phyloP scores from a whole-genome alignment of 2,888 invertebrate species.

The Epinotia ramella region DNA sequence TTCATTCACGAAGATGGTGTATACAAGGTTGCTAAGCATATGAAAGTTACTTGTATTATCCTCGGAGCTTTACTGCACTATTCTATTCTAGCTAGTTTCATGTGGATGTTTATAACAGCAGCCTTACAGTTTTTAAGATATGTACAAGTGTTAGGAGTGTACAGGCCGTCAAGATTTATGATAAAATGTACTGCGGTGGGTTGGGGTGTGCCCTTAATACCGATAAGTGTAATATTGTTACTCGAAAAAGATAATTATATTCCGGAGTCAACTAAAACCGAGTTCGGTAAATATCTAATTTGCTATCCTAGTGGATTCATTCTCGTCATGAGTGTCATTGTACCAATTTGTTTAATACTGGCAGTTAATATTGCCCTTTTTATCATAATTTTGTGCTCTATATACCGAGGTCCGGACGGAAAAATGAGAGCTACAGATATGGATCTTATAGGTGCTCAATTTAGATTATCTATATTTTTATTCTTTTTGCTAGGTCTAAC shows the following conservation, averaged over 20 bases:
- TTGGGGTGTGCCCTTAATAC: conserved; percentile 87
- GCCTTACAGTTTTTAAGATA: conserved; percentile 88
- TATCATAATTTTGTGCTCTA: conserved; percentile 81
- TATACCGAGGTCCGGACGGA: conserved; percentile 80
- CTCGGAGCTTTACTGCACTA: conserved; percentile 88
- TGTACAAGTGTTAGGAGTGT: conserved; percentile 87
- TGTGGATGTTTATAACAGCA: conserved; percentile 90
- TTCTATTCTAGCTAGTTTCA: conserved; percentile 88
- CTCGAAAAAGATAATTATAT: conserved; percentile 79
- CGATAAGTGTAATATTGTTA: conserved; percentile 78
- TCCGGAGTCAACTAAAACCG: conserved; percentile 56
- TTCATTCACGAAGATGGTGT: conserved; percentile 59
- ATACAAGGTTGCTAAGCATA: conserved; percentile 57
- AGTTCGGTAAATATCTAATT: conserved; percentile 59
- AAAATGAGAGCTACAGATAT: conserved; percentile 75
- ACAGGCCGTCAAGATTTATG: conserved; percentile 86
- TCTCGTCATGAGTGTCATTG: conserved; percentile 78
- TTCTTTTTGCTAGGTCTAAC: conserved; percentile 86
- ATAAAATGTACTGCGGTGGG: conserved; percentile 86
- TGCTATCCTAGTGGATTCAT: conserved; percentile 84
- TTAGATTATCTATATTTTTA: conserved; percentile 84
- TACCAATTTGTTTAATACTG: conserved; percentile 83
- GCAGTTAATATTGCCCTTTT: conserved; percentile 83
- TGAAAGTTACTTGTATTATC: conserved; percentile 78
- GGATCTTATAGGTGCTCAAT: conserved; percentile 77